These are phyloP conservation scores for Ctenicera cuprea DNA, from an alignment of 2,888 invertebrate species.

Conservation along the genomic window DNA sequence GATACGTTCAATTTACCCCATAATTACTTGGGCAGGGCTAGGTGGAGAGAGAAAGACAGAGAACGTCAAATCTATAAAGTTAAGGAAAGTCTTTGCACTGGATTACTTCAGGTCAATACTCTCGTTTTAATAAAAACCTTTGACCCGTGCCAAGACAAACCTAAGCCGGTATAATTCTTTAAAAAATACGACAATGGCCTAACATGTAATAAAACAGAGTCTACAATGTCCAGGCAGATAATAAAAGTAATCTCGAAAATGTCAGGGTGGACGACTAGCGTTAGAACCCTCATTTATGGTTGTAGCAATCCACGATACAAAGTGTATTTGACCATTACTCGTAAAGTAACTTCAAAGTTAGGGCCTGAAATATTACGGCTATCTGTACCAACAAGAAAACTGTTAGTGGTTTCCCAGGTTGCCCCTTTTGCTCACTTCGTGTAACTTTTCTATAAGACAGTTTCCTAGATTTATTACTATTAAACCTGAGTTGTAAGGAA, in stretches of 20 bases:
- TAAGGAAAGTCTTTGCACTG: slow-evolving; percentile 4
- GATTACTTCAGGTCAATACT: slow-evolving; percentile 8
- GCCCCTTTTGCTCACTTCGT: slow-evolving; percentile 34
- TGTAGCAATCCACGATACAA: slow-evolving; percentile 48
- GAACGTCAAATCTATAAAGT: background rate
- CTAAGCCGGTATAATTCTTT: slow-evolving; percentile 25
- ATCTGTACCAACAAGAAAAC: slow-evolving; percentile 52
- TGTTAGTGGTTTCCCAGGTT: slow-evolving; percentile 49
- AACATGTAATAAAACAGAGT: slow-evolving; percentile 27
- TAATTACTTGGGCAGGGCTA: background rate
- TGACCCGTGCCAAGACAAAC: slow-evolving; percentile 12
- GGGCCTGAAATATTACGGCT: slow-evolving; percentile 52
- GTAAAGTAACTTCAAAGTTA: slow-evolving; percentile 49
- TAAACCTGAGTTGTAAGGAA: slow-evolving; percentile 13
- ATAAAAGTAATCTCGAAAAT: slow-evolving; percentile 46
- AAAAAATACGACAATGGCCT: slow-evolving; percentile 27
- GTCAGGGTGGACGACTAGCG: slow-evolving; percentile 34
- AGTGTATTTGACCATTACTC: slow-evolving; percentile 49
- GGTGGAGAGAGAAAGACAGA: background rate
- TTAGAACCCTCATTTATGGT: slow-evolving; percentile 43
- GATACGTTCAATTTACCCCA: slow-evolving; percentile 4
- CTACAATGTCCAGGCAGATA: slow-evolving; percentile 29
- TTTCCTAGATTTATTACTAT: slow-evolving; percentile 39
- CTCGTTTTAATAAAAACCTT: slow-evolving; percentile 14
- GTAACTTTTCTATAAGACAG: slow-evolving; percentile 35